Conservation (phyloP, 2,113 vertebrate genomes). For the Forbesichthys agassizii region DNA sequence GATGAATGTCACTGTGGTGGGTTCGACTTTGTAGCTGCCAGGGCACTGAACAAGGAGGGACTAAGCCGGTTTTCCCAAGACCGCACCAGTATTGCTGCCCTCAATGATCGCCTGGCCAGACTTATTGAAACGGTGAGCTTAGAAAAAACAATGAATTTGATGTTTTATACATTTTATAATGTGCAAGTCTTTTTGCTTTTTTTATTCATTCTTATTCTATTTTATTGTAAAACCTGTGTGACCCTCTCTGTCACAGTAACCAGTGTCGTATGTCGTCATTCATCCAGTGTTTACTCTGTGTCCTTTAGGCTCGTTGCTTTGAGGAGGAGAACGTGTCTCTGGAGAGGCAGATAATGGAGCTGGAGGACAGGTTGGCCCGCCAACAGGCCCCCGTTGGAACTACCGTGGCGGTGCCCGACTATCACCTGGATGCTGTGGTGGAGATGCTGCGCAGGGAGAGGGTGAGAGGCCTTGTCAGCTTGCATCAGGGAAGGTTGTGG, state of each 20-base stretch:
- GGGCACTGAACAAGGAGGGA: conserved; percentile 59
- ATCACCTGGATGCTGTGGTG: conserved; percentile 65
- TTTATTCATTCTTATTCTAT: not conserved
- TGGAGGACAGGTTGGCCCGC: conserved; percentile 46
- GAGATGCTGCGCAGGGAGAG: conserved; percentile 66
- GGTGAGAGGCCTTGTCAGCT: conserved; percentile 49
- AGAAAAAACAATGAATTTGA: not conserved
- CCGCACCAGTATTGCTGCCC: conserved; percentile 61
- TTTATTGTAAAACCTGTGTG: too few relatives aligned
- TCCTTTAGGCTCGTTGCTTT: conserved; percentile 63
- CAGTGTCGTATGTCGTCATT: too few relatives aligned
- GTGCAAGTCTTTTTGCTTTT: not conserved
- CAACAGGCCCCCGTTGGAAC: conserved; percentile 9
- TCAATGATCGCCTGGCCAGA: conserved; percentile 74
- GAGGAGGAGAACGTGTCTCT: conserved; percentile 75
- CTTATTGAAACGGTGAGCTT: conserved; percentile 73
- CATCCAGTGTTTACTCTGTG: not conserved
- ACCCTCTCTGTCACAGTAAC: too few relatives aligned
- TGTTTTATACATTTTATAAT: not conserved
- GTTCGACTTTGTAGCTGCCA: conserved; percentile 68
- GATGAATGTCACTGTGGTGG: conserved; percentile 45
- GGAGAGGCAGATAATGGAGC: conserved; percentile 65
- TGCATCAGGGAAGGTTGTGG: not conserved
- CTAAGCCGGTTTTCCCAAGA: conserved; percentile 63
- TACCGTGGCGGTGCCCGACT: conserved; percentile 30